A percentile compares a stretch with the other conserved stretches of the same genome.
phyloP scores from a whole-genome alignment of 2,113 vertebrate species.

The Stegastes partitus region DNA sequence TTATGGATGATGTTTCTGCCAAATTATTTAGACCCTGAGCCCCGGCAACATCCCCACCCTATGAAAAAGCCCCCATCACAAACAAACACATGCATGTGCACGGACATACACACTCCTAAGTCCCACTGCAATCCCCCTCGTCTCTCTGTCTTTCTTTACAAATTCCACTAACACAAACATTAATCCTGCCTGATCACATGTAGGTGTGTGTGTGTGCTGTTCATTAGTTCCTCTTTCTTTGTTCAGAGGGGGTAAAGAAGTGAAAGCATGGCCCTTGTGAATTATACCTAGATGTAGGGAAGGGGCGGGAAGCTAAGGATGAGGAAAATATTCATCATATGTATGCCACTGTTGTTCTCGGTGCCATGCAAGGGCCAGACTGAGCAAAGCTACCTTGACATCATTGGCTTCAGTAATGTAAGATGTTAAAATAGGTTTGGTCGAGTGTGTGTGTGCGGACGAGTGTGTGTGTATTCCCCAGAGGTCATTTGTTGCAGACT shows the following conservation, averaged over 20 bases:
- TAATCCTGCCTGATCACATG: constrained; percentile 65
- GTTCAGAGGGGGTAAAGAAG: constrained; percentile 50
- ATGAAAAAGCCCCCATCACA: constrained; percentile 42
- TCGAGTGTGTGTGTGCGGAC: not conserved
- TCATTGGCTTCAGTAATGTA: constrained; percentile 22
- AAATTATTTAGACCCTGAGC: constrained; percentile 86
- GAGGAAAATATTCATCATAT: constrained; percentile 51
- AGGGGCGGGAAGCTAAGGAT: constrained; percentile 10
- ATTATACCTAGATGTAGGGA: constrained; percentile 44
- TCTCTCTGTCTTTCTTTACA: constrained; percentile 43
- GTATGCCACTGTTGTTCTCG: constrained; percentile 35
- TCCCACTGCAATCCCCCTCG: constrained; percentile 28
- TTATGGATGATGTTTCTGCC: constrained; percentile 88
- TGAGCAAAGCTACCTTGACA: constrained; percentile 25
- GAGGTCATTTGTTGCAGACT: constrained; percentile 61
- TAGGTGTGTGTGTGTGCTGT: constrained; percentile 29
- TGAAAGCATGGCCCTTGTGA: constrained; percentile 29
- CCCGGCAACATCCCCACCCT: constrained; percentile 61
- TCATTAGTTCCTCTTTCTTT: constrained; percentile 63
- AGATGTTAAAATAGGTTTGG: constrained; percentile 37
- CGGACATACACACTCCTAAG: constrained; percentile 36
- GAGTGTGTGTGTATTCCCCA: constrained; percentile 34
- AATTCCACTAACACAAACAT: constrained; percentile 55
- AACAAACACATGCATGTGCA: constrained; percentile 53
- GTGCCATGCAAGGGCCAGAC: constrained; percentile 20